These are phyloP conservation scores for Syrrhaptes paradoxus DNA, from an alignment of 2,113 vertebrate species.

Conservation along the genomic window DNA sequence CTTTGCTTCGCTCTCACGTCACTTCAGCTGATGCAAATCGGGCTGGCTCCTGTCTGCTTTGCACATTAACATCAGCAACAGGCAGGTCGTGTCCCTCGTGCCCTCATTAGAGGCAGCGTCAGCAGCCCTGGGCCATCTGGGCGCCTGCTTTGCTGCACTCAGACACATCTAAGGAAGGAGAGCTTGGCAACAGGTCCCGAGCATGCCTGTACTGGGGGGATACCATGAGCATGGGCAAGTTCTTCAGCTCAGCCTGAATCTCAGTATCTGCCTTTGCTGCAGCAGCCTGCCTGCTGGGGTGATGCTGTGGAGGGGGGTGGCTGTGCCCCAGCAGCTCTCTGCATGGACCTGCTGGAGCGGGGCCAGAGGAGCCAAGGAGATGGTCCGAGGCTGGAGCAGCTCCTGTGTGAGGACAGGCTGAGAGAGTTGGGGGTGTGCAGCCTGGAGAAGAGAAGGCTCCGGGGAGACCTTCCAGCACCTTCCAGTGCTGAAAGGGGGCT, in stretches of 20 bases:
- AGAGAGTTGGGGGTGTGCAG: too few species aligned
- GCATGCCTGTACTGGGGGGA: background rate
- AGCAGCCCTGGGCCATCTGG: background rate
- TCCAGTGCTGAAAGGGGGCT: too few species aligned
- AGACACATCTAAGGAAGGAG: background rate
- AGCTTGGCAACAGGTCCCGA: background rate
- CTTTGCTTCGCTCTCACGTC: background rate
- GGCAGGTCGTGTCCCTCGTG: background rate
- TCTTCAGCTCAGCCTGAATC: background rate
- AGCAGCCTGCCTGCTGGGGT: background rate
- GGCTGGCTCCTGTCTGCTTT: background rate
- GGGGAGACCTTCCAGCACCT: too few species aligned
- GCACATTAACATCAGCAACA: background rate
- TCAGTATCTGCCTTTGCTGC: rapidly evolving
- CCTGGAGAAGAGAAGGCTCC: too few species aligned
- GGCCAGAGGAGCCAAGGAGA: too few species aligned
- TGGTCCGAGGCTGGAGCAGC: too few species aligned
- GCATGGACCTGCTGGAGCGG: too few species aligned
- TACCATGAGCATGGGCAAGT: rapidly evolving
- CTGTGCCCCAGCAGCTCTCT: background rate
- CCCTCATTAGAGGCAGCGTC: background rate
- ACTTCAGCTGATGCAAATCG: background rate
- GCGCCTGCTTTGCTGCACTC: background rate
- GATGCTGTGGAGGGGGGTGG: background rate
- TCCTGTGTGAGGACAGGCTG: too few species aligned